A percentile compares a stretch with the other conserved stretches of the same genome.
Evolutionary conservation across 2,113 vertebrate species (phyloP).

Genomic region (Serinus canaria): DNA sequence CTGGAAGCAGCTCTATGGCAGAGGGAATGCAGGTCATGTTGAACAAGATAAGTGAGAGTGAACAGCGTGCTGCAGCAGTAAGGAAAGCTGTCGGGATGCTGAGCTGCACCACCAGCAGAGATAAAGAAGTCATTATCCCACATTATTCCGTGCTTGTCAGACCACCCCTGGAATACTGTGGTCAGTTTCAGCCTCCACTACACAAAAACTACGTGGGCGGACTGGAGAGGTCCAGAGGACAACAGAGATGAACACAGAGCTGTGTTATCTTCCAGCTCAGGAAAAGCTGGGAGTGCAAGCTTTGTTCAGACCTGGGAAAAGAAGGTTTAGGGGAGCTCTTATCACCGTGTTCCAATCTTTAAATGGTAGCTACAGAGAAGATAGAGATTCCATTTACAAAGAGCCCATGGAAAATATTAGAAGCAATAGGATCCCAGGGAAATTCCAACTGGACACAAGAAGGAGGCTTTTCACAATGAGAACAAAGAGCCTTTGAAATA

Average conservation of each 20-base stretch:
- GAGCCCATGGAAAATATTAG: neutral
- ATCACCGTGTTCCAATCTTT: neutral
- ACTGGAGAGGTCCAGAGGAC: neutral
- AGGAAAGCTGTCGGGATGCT: neutral
- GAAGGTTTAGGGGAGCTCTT: neutral
- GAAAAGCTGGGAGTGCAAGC: neutral
- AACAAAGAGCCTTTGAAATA: neutral
- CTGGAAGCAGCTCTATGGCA: neutral
- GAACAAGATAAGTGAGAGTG: too few species aligned
- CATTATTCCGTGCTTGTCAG: neutral
- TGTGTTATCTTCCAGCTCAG: neutral
- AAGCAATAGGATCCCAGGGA: accelerated
- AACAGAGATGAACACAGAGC: too few species aligned
- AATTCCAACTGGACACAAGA: neutral
- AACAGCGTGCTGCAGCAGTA: neutral
- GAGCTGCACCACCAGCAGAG: neutral
- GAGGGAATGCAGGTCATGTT: neutral
- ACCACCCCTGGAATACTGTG: neutral
- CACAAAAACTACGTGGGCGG: neutral
- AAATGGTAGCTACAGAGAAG: neutral
- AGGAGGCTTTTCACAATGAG: neutral
- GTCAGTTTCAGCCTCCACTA: neutral
- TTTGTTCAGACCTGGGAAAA: neutral
- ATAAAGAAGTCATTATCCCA: neutral
- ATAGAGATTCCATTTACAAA: neutral